A percentile compares a stretch with the other conserved stretches of the same genome.
phyloP scores from a whole-genome alignment of 1,140 invertebrate genomes.

The Vanessa atalanta region DNA sequence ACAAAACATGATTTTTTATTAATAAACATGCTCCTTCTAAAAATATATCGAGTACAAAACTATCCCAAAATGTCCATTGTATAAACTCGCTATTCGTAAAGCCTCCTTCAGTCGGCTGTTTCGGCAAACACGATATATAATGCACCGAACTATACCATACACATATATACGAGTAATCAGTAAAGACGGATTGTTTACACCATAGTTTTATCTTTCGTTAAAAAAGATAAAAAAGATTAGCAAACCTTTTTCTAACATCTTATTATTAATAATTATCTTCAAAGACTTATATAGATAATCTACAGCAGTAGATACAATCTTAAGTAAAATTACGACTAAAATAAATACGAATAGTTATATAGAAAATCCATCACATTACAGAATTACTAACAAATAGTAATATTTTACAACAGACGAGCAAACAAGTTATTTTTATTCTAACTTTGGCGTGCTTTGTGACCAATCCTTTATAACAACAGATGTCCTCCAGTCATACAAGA shows the following conservation, averaged over 20 bases:
- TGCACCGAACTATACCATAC: slow-evolving; percentile 12
- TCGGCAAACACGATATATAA: slow-evolving; percentile 24
- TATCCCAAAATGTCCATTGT: slow-evolving; percentile 57
- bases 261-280: slow-evolving; percentile 16
- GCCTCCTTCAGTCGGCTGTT: slow-evolving; percentile 37
- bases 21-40: slow-evolving; percentile 68
- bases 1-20: slow-evolving; percentile 77
- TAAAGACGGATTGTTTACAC: slow-evolving; percentile 22
- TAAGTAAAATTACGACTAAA: slow-evolving; percentile 24
- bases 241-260: slow-evolving; percentile 18
- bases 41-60: slow-evolving; percentile 70
- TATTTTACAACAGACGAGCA: slow-evolving; percentile 31
- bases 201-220: slow-evolving; percentile 35
- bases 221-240: slow-evolving; percentile 39
- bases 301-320: slow-evolving; percentile 4
- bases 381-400: slow-evolving; percentile 20
- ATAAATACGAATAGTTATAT: slow-evolving; percentile 40
- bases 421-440: slow-evolving; percentile 48
- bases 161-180: slow-evolving; percentile 18
- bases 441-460: slow-evolving; percentile 70
- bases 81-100: slow-evolving; percentile 50
- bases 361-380: slow-evolving; percentile 17
- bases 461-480: slow-evolving; percentile 44
- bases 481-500: slow-evolving; percentile 14
- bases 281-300: slow-evolving; percentile 11